Conservation (phyloP, 2,113 vertebrate genomes). For the Coryphaenoides rupestris region DNA sequence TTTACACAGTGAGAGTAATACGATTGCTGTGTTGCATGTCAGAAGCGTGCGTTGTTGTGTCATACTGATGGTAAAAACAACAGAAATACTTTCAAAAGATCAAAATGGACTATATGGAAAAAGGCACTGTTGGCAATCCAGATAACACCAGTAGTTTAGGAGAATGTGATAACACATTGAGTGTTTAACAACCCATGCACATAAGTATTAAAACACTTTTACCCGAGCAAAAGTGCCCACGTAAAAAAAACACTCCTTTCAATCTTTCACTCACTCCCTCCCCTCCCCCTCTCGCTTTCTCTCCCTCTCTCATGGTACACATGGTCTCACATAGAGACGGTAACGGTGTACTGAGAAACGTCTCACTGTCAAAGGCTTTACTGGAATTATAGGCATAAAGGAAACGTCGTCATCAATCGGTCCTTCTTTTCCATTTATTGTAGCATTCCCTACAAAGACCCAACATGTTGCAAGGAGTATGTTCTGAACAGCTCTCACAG, state of each 20-base stretch:
- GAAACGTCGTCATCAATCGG: constrained; percentile 15
- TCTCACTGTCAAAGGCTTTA: constrained; percentile 39
- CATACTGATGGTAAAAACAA: constrained; percentile 33
- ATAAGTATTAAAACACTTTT: too few relatives aligned
- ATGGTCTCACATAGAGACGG: too few relatives aligned
- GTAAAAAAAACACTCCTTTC: too few relatives aligned
- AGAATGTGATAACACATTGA: constrained; percentile 36
- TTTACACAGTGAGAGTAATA: constrained; percentile 50
- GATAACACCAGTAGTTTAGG: constrained; percentile 54
- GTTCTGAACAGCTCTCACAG: too few relatives aligned
- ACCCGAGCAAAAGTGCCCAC: too few relatives aligned
- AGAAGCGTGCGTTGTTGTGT: constrained; percentile 38
- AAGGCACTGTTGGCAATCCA: constrained; percentile 71
- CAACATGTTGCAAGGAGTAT: too few relatives aligned
- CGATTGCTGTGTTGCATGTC: constrained; percentile 47
- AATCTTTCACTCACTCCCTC: too few relatives aligned
- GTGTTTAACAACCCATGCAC: constrained; percentile 6
- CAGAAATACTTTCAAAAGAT: constrained; percentile 3
- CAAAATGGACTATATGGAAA: constrained; percentile 40
- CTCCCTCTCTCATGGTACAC: too few relatives aligned
- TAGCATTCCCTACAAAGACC: too few relatives aligned
- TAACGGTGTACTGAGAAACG: too few relatives aligned
- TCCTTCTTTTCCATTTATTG: background rate
- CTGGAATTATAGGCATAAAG: constrained; percentile 51
- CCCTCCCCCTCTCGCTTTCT: too few relatives aligned